Percentiles rank a stretch among this genome's conserved stretches.
Conservation (phyloP, 2,888 invertebrate genomes). For the Sinotaia quadrata region DNA sequence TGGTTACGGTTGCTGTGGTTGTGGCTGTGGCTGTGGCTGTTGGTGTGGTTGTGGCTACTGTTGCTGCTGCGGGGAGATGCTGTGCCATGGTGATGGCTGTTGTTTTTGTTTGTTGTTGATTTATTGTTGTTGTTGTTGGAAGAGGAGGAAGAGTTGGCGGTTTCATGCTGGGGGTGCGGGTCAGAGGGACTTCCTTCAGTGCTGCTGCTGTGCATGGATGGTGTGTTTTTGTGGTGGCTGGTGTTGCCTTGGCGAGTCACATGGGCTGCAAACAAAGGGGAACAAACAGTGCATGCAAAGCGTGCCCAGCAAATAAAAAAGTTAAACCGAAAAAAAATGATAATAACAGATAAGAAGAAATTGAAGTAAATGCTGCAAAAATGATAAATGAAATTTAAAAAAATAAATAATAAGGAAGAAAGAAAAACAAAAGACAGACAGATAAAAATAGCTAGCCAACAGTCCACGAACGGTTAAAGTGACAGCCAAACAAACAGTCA, state of each 20-base stretch:
- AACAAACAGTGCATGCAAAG: conserved; percentile 12
- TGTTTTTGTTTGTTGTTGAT: background rate
- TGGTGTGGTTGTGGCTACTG: conserved; percentile 19
- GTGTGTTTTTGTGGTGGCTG: background rate
- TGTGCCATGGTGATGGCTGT: background rate
- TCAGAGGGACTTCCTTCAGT: conserved; percentile 11
- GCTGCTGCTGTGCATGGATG: conserved; percentile 14
- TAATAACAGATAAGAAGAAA: background rate
- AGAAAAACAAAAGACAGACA: background rate
- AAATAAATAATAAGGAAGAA: background rate
- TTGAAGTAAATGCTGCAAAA: background rate
- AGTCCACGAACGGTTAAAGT: too few species aligned
- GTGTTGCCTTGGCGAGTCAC: background rate
- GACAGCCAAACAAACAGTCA: too few species aligned
- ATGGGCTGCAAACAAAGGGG: conserved; percentile 21
- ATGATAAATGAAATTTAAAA: background rate
- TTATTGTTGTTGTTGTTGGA: background rate
- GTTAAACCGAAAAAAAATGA: background rate
- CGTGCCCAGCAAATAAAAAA: conserved; percentile 1
- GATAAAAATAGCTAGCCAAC: background rate
- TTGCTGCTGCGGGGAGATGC: background rate
- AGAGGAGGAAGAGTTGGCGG: background rate
- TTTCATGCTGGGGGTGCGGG: background rate
- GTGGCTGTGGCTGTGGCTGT: conserved; percentile 16
- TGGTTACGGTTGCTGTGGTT: conserved; percentile 31